These are phyloP conservation scores for Platorchestia sp. DNA, from an alignment of 1,140 invertebrate species.

Conservation along the genomic window DNA sequence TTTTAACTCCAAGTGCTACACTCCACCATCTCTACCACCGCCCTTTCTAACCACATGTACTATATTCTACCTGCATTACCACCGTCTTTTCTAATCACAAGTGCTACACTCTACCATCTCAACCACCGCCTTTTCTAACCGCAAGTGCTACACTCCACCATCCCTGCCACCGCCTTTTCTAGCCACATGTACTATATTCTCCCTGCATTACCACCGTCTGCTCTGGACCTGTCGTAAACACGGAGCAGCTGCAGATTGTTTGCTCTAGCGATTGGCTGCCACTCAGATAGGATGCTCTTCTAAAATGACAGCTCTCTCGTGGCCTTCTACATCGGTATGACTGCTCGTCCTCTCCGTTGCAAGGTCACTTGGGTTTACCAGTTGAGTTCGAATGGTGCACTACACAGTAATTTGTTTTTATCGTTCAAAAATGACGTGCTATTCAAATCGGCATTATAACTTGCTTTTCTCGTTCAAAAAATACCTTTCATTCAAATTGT, in stretches of 20 bases:
- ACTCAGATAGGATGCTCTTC: not conserved
- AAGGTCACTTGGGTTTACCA: not conserved
- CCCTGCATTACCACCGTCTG: not conserved
- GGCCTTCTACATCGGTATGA: not conserved
- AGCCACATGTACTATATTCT: not conserved
- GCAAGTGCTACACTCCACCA: not conserved
- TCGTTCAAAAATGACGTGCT: too few relatives aligned
- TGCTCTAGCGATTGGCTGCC: constrained; percentile 6
- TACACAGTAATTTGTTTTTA: too few relatives aligned
- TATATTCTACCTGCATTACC: not conserved
- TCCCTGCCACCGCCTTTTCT: not conserved
- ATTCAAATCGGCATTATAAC: too few relatives aligned
- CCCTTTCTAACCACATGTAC: not conserved
- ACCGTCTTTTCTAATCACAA: not conserved
- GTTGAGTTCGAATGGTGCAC: too few relatives aligned
- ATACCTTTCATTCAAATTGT: too few relatives aligned
- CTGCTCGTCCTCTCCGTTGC: not conserved
- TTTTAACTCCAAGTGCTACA: not conserved
- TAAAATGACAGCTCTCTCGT: not conserved
- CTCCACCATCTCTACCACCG: too few relatives aligned
- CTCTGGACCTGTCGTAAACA: not conserved
- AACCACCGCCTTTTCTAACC: not conserved
- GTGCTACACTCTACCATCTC: not conserved
- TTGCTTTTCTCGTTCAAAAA: too few relatives aligned
- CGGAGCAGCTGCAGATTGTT: constrained; percentile 12